Percentiles rank a stretch among this genome's conserved stretches.
Conservation (phyloP, 2,113 vertebrate genomes). For the Cavia aperea region DNA sequence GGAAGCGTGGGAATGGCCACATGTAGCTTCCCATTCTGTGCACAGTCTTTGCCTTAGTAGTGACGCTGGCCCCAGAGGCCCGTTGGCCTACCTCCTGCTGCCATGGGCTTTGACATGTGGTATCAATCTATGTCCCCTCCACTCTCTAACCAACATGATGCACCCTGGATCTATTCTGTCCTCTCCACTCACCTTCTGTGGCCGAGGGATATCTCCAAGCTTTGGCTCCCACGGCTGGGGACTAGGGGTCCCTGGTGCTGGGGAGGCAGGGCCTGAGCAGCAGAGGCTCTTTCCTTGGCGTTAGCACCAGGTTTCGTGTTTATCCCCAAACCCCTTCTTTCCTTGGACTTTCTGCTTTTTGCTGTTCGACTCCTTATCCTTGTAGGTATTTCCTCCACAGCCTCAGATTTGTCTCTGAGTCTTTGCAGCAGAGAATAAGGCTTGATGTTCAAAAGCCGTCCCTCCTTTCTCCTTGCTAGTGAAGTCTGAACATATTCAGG, state of each 20-base stretch:
- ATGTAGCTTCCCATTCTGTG: fast-evolving
- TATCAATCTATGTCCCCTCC: not conserved
- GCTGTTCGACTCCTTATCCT: not conserved
- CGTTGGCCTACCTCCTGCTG: not conserved
- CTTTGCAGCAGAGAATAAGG: not conserved
- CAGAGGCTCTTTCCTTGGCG: not conserved
- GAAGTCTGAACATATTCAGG: not conserved
- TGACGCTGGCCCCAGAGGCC: not conserved
- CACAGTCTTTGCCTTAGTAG: no score
- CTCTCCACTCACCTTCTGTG: not conserved
- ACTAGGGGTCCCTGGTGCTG: not conserved
- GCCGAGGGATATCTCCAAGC: not conserved
- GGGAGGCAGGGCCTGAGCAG: not conserved
- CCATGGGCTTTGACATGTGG: not conserved
- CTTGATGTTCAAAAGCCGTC: not conserved
- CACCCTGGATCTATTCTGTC: not conserved
- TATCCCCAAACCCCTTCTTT: not conserved
- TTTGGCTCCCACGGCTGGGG: not conserved
- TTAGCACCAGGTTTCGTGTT: not conserved
- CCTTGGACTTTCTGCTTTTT: not conserved
- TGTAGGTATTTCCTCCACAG: not conserved
- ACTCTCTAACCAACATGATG: fast-evolving
- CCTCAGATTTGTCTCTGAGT: not conserved
- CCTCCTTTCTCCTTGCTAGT: not conserved
- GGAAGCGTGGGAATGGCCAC: not conserved